Base-by-base conservation (phyloP, 2,888 invertebrate genomes). In the Apodemia mormo region DNA sequence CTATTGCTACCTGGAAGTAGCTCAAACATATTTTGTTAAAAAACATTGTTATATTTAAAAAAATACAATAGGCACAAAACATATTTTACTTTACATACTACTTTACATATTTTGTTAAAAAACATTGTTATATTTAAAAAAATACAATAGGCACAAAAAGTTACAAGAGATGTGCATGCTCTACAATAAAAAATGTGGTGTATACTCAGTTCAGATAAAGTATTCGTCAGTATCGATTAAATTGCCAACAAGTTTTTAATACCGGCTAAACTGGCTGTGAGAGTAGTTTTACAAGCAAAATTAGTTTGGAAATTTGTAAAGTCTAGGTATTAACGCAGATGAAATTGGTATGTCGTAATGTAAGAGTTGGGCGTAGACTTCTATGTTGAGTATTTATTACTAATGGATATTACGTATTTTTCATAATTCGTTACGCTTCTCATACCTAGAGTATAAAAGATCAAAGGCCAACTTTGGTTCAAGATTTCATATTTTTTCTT, bases 221-320 rank as follows among this genome's bases (percentile, higher is more conserved):
- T 54, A 54, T 54, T 54, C 22, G n/a, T 54, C 54, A 54, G 2
- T 54, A 54, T 54, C 54, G 54, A 54, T 54, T n/a, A 54, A 54
- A 22, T 54, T 54, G 8, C 8, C 8, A 54, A 54, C 54, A 54
- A 54, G 54, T 54, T 54, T 54, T 54, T 54, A 54, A 54, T 22
- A 22, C 52, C 54, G 54, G 54, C 54, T 54, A 54, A 22, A 54
- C 54, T 54, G 22, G 54, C 54, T 54, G 22, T 54, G 54, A 54
- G 54, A 54, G 54, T 54, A 54, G 54, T 54, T 54, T 54, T 52
- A n/a, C 52, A 14, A 12, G 52, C 52, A 12, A 52, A n/a, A 52
- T 52, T 52, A 52, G 52, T 52, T 52, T n/a, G 52, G 10, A 12
- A 52, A 52, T 52, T 52, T 52, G 52, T 52, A 12, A n/a, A 6